Evolutionary conservation across 2,888 invertebrate genomes (phyloP), one percentile per base, ranked within the genome.

Genomic region (Erebia palarica): DNA sequence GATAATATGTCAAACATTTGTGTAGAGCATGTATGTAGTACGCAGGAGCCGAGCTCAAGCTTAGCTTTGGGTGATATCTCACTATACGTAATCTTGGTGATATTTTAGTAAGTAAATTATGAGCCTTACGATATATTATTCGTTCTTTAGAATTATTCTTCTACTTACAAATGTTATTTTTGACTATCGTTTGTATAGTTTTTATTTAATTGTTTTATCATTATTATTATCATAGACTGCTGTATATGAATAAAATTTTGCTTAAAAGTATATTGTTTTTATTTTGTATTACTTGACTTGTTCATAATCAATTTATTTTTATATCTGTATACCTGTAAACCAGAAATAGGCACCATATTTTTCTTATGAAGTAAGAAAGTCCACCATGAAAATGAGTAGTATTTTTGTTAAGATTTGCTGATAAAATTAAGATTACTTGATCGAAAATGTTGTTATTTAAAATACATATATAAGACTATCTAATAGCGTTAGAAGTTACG

Each of bases 61-160:
- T 83, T 86, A 79, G 84, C 84, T 86, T 86, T 81, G 79, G 84
- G 89, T 89, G 89, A 90, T 90, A 91, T 84, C 82, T 87, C 81
- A 84, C 85, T 86, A 92, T 92, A 92, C 92, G 92, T 92, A 92
- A 91, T 88, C 18, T 87, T 81, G 89, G 92, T 92, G 92, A 92
- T 92, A 92, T 91, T 88, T 87, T 82, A 80, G 84, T 84, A 86
- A 84, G 80, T 84, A 75, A 76, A 81, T 83, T 85, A 83, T 84
- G 86, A 90, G 88, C 87, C 88, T 90, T 89, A 88, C 82, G 86
- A 81, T 85, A 81, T 69, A 78, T 44, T 57, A 57, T 75, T 77
- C 76, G 79, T 80, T 78, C 76, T 68, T 79, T 80, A 79, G 77
- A 77, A 75, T 81, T 76, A 76, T 16, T 73, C 75, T 78, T 84